Conservation (phyloP, 2,113 vertebrate genomes). For the Phrynocephalus versicolor region DNA sequence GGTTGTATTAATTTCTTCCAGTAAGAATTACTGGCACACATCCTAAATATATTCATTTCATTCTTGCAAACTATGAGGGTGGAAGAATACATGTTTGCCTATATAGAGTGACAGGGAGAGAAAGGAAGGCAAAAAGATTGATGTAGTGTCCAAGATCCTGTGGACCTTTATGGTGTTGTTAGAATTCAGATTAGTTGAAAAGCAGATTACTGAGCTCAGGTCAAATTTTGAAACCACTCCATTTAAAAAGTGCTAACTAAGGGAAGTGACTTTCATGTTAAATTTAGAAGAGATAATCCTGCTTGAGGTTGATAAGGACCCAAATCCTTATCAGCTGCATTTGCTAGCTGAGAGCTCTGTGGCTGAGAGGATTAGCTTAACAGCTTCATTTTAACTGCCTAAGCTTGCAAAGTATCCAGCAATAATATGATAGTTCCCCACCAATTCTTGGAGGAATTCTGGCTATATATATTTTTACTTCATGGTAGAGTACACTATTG, state of each 20-base stretch:
- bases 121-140: neutral
- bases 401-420: constrained; percentile 16
- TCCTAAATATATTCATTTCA: neutral
- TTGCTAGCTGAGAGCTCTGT: neutral
- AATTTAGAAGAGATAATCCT: constrained; percentile 42
- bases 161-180: accelerated
- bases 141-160: neutral
- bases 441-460: neutral
- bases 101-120: neutral
- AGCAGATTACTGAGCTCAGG: constrained; percentile 3
- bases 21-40: neutral
- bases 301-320: neutral
- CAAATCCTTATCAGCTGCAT: constrained; percentile 18
- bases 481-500: neutral
- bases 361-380: constrained; percentile 41
- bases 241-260: constrained; percentile 32
- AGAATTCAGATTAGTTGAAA: neutral
- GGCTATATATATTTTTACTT: neutral
- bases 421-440: constrained; percentile 6
- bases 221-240: constrained; percentile 27
- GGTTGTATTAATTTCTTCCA: neutral
- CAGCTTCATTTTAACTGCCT: constrained; percentile 26
- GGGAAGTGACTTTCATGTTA: constrained; percentile 14
- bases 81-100: neutral
- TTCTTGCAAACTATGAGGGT: neutral